phyloP scores from a whole-genome alignment of 2,113 vertebrate genomes.

The Girardinichthys multiradiatus region DNA sequence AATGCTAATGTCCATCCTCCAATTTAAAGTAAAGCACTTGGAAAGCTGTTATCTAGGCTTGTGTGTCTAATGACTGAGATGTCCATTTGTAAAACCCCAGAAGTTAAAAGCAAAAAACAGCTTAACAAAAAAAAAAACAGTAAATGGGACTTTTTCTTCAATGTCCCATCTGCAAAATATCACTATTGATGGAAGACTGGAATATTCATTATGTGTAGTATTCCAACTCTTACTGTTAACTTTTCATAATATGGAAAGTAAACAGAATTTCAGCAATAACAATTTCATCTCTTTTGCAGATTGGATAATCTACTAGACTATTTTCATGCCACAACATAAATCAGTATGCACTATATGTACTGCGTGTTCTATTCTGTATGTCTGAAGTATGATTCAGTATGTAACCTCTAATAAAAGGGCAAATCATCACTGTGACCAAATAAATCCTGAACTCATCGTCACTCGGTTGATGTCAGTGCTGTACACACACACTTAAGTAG shows the following conservation, averaged over 20 bases:
- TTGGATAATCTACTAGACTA: too few species aligned
- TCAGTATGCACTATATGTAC: background rate
- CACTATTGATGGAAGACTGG: background rate
- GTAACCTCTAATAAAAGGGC: too few species aligned
- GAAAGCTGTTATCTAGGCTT: too few species aligned
- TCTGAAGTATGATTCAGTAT: too few species aligned
- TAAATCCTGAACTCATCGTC: conserved; percentile 1
- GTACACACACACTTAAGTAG: conserved; percentile 19
- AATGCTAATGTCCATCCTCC: too few species aligned
- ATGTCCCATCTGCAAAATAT: background rate
- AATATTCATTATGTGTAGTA: background rate
- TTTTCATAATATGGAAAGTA: background rate
- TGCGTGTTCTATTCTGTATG: too few species aligned
- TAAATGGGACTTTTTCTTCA: background rate
- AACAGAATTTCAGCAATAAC: background rate
- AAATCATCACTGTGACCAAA: background rate
- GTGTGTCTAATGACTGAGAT: too few species aligned
- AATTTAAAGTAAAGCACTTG: too few species aligned
- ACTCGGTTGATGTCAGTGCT: conserved; percentile 5
- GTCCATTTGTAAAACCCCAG: too few species aligned
- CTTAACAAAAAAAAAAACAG: too few species aligned
- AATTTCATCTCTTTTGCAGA: background rate
- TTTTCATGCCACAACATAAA: background rate
- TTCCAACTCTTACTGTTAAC: background rate
- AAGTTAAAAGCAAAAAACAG: too few species aligned